These are phyloP conservation scores for Drosophila hawaiiensis DNA, from an alignment of 2,888 invertebrate genomes.

Conservation along the genomic window DNA sequence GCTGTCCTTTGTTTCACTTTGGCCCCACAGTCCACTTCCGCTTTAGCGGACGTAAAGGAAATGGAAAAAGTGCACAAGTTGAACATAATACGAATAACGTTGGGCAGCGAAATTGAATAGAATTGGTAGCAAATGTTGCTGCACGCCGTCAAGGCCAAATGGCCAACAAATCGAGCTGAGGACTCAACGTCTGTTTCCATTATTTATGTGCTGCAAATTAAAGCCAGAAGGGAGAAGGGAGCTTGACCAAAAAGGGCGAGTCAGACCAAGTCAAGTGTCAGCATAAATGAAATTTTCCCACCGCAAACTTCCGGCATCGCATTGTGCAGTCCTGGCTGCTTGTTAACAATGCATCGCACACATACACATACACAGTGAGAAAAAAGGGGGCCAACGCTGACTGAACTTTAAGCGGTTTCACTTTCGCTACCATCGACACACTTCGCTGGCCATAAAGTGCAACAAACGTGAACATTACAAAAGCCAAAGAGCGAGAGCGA, in stretches of 20 bases:
- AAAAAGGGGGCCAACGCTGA: constrained; percentile 34
- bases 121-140: constrained; percentile 25
- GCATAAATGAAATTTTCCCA: constrained; percentile 82
- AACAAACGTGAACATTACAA: constrained; percentile 68
- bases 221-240: constrained; percentile 34
- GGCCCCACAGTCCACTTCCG: constrained; percentile 21
- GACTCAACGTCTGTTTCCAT: constrained; percentile 69
- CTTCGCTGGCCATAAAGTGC: constrained; percentile 73
- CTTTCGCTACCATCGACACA: constrained; percentile 75
- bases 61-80: constrained; percentile 70
- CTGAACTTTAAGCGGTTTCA: constrained; percentile 71
- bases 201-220: constrained; percentile 81
- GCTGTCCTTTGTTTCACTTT: constrained; percentile 39
- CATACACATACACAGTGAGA: not conserved
- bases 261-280: constrained; percentile 79
- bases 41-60: constrained; percentile 55
- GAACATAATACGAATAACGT: constrained; percentile 65
- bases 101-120: constrained; percentile 51
- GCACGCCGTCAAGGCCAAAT: constrained; percentile 68
- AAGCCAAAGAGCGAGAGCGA: not conserved
- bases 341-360: constrained; percentile 70
- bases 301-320: constrained; percentile 77
- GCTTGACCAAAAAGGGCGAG: constrained; percentile 31
- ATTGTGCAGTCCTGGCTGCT: constrained; percentile 30
- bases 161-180: constrained; percentile 55